Conservation (phyloP, 2,113 vertebrate genomes). For the Megaleporinus macrocephalus region DNA sequence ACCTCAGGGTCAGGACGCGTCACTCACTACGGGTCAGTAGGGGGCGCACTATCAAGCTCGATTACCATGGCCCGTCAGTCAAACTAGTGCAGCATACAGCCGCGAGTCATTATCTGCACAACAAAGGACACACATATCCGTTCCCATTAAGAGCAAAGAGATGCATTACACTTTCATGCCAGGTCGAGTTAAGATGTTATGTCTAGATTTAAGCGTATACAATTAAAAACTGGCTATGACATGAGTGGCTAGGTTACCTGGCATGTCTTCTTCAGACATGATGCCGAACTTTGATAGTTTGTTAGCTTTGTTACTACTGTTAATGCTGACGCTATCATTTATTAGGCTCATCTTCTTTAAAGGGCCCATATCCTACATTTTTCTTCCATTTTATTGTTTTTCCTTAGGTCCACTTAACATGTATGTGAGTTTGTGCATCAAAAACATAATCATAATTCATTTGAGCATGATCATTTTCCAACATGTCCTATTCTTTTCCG, state of each 20-base stretch:
- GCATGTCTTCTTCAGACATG: too few relatives aligned
- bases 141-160: conserved; percentile 31
- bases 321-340: too few relatives aligned
- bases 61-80: conserved; percentile 45
- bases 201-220: neutral
- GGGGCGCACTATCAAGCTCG: conserved; percentile 44
- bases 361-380: too few relatives aligned
- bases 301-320: too few relatives aligned
- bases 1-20: conserved; percentile 51
- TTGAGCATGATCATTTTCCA: too few relatives aligned
- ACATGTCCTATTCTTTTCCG: too few relatives aligned
- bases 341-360: too few relatives aligned
- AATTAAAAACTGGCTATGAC: neutral
- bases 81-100: conserved; percentile 1
- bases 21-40: conserved; percentile 51
- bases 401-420: too few relatives aligned
- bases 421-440: too few relatives aligned
- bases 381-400: too few relatives aligned
- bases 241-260: neutral
- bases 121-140: conserved; percentile 44
- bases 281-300: too few relatives aligned
- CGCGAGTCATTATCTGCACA: conserved; percentile 28
- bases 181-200: neutral
- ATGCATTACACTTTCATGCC: neutral
- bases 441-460: too few relatives aligned